Evolutionary conservation across 2,888 invertebrate genomes (phyloP), one percentile per base, ranked within the genome.

Genomic region (Periphyllus acericola): DNA sequence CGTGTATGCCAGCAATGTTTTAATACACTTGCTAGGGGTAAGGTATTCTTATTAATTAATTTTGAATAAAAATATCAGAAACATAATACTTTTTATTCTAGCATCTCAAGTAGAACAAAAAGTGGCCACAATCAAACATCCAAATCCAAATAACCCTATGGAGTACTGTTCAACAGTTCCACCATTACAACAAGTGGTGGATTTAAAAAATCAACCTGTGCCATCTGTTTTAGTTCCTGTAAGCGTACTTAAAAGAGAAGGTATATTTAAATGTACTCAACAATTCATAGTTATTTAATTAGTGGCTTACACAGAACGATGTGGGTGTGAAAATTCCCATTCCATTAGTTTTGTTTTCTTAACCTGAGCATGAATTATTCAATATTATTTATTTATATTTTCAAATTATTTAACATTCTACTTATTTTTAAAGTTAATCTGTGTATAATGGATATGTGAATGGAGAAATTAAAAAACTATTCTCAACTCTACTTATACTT

Each of bases 151-250:
- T 92, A 96, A 96, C 92, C 96, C 96, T 79, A 95, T 95, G 94
- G 96, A 96, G 92, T 96, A 96, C 92, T 96, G 96, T 92, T 96
- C 96, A 89, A 95, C 95, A 76, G 94, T 96, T 91, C 95, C 96
- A 84, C 96, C 96, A 82, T 93, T 95, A 90, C 94, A 95, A 91
- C 96, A 96, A 92, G 94, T 94, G 89, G 93, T 93, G 72, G 92
- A 92, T 88, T 91, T 91, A 68, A 84, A 90, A 71, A 90, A 90
- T 52, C 90, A 90, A 81, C 92, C 92, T 90, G 93, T 93, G 89
- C 95, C 96, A 11, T 94, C 95, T 52, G 96, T 96, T n/a, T 95
- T 96, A 93, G 95, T 95, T 36, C 96, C 96, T 17, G 95, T 95
- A n/a, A 95, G 96, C 5, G 96, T 96, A 55, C 93, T 96, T 4